Conservation (phyloP, 1,140 invertebrate genomes). For the Dendrolimus punctatus region DNA sequence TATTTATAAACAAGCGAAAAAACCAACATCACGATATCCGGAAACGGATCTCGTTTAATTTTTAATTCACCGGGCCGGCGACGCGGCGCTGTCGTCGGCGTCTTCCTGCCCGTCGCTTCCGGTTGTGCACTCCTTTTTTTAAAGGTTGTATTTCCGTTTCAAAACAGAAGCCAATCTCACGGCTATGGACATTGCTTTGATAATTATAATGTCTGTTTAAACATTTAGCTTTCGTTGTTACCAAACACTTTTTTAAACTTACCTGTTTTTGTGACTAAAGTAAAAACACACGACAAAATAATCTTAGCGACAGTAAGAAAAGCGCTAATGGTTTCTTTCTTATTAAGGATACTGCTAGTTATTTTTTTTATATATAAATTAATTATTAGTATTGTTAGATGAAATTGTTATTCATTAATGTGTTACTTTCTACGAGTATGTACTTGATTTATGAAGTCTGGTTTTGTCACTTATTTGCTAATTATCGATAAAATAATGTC, state of each 20-base stretch:
- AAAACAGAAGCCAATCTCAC: conserved; percentile 35
- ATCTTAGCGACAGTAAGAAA: too few species aligned
- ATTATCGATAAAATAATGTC: too few species aligned
- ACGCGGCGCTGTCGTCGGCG: conserved; percentile 52
- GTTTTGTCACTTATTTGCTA: too few species aligned
- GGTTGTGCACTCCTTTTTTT: conserved; percentile 53
- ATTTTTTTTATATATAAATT: too few species aligned
- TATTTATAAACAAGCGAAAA: conserved; percentile 19
- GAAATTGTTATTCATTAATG: too few species aligned
- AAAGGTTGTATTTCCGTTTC: conserved; percentile 61
- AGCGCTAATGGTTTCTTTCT: too few species aligned
- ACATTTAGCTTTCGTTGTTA: conserved; percentile 3
- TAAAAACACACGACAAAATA: too few species aligned
- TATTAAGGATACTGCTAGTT: too few species aligned
- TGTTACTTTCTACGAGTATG: too few species aligned
- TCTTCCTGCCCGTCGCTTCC: conserved; percentile 62
- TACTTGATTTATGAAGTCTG: too few species aligned
- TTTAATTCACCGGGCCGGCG: conserved; percentile 55
- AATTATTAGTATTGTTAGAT: too few species aligned
- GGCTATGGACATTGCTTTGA: conserved; percentile 25
- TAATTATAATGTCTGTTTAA: conserved; percentile 4
- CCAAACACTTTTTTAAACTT: not conserved
- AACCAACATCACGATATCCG: conserved; percentile 44
- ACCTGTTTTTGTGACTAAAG: not conserved
- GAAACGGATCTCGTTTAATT: conserved; percentile 67